Evolutionary conservation across 2,888 invertebrate genomes (phyloP).

Genomic region (Hemithea aestivaria): DNA sequence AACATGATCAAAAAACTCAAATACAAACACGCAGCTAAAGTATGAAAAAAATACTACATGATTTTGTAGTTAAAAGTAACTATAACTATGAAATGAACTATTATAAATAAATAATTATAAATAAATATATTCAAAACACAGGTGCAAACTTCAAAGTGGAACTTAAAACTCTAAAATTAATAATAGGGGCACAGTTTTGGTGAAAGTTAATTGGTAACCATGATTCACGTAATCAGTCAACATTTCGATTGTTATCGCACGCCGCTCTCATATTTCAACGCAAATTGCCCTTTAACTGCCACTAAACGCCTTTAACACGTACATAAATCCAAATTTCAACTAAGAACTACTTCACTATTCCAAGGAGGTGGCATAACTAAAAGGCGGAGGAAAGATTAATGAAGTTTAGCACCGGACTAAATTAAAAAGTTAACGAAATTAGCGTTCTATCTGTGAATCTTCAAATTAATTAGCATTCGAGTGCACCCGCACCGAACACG

Average conservation of each 20-base stretch:
- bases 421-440: slow-evolving; percentile 75
- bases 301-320: slow-evolving; percentile 14
- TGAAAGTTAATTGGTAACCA: not conserved
- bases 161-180: too few relatives aligned
- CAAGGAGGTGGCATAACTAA: slow-evolving; percentile 56
- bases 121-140: too few relatives aligned
- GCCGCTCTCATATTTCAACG: slow-evolving; percentile 17
- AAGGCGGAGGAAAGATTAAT: slow-evolving; percentile 62
- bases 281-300: slow-evolving; percentile 23
- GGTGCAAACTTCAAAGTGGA: too few relatives aligned
- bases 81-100: too few relatives aligned
- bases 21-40: too few relatives aligned
- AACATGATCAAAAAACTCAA: too few relatives aligned
- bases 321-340: slow-evolving; percentile 24
- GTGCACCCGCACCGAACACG: slow-evolving; percentile 48
- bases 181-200: not conserved
- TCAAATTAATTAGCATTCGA: slow-evolving; percentile 73
- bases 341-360: slow-evolving; percentile 16
- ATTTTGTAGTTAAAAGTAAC: too few relatives aligned
- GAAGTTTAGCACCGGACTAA: slow-evolving; percentile 57
- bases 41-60: too few relatives aligned
- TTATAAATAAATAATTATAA: too few relatives aligned
- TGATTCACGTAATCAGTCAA: slow-evolving; percentile 13
- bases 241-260: slow-evolving; percentile 18
- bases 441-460: slow-evolving; percentile 73